Conservation (phyloP, 2,888 invertebrate genomes). For the Lasioglossum oenotherae region DNA sequence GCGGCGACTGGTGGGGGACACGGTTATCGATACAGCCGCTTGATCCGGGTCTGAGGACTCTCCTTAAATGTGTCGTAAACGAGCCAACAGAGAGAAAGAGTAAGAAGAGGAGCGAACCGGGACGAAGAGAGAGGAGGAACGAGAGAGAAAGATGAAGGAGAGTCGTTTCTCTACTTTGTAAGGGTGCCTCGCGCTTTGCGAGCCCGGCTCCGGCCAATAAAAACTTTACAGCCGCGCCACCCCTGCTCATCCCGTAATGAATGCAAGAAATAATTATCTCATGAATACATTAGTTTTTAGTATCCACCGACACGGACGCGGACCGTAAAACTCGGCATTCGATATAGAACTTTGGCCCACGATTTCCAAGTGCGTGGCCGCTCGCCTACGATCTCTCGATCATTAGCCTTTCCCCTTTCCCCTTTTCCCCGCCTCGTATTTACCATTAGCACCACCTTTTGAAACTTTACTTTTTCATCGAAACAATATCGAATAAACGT, state of each 20-base stretch:
- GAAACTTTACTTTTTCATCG: too few relatives aligned
- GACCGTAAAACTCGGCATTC: slow-evolving; percentile 73
- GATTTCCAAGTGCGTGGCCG: slow-evolving; percentile 63
- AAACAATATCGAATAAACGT: not conserved
- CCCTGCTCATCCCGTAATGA: slow-evolving; percentile 72
- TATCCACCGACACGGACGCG: slow-evolving; percentile 74
- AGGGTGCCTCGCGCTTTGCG: slow-evolving; percentile 73
- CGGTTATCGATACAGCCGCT: slow-evolving; percentile 61
- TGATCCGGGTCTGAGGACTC: slow-evolving; percentile 65
- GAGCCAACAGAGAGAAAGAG: slow-evolving; percentile 28
- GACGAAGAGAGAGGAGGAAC: not conserved
- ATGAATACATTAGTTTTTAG: slow-evolving; percentile 82
- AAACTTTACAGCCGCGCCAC: slow-evolving; percentile 73
- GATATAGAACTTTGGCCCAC: slow-evolving; percentile 71
- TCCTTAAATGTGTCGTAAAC: slow-evolving; percentile 74
- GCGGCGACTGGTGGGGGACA: slow-evolving; percentile 43
- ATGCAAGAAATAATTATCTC: slow-evolving; percentile 83
- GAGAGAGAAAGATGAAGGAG: slow-evolving; percentile 15
- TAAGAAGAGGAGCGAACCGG: not conserved
- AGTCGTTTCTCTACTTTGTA: slow-evolving; percentile 74
- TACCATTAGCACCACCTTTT: slow-evolving; percentile 50
- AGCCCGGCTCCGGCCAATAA: slow-evolving; percentile 67
- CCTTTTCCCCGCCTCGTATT: slow-evolving; percentile 3
- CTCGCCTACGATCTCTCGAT: slow-evolving; percentile 61
- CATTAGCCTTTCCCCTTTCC: slow-evolving; percentile 41